Base-by-base conservation (phyloP, 2,888 invertebrate species). In the Lithophane leautieri region DNA sequence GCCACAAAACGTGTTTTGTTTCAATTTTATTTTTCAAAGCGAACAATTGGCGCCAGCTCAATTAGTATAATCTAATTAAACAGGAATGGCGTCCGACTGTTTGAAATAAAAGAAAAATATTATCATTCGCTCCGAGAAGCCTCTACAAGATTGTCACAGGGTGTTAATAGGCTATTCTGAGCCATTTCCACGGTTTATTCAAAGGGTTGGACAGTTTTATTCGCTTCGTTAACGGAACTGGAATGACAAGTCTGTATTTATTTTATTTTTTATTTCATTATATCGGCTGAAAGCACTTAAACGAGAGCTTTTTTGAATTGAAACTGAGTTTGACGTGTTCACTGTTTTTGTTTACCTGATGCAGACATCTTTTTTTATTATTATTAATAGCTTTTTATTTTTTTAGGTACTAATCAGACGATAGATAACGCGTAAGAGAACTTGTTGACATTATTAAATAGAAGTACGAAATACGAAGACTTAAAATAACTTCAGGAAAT, bases 21-120 rank as follows among this genome's bases (percentile, higher is more conserved):
- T 88, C 86, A 89, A 89, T 88, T 89, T 89, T 89, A 90, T 90
- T 90, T 92, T 90, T 86, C 88, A 84, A 90, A 90, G 86, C 84
- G 88, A 87, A 92, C 90, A 91, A 92, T 90, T 91, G 91, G 90
- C 91, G 85, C 86, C 88, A 88, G 90, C 90, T 91, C 92, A 93
- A 93, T 93, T 94, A 93, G 92, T 91, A 89, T 94, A 93, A 94
- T 94, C 93, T 94, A 94, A 95, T 95, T 94, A 94, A 90, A 90
- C 88, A 88, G 87, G 86, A 89, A 90, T 90, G 88, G 88, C 86
- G 89, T 85, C 85, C 88, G 90, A 89, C 91, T 90, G 92, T 91
- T 93, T 90, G 90, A 93, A 94, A 94, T 95, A 95, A 94, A 94
- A 94, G 94, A 93, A 94, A 94, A 95, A 94, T 95, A 95, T 95